Percentiles rank a stretch among this genome's conserved stretches.
Conservation (phyloP, 2,797 vertebrate genomes). For the Halcyon badia region DNA sequence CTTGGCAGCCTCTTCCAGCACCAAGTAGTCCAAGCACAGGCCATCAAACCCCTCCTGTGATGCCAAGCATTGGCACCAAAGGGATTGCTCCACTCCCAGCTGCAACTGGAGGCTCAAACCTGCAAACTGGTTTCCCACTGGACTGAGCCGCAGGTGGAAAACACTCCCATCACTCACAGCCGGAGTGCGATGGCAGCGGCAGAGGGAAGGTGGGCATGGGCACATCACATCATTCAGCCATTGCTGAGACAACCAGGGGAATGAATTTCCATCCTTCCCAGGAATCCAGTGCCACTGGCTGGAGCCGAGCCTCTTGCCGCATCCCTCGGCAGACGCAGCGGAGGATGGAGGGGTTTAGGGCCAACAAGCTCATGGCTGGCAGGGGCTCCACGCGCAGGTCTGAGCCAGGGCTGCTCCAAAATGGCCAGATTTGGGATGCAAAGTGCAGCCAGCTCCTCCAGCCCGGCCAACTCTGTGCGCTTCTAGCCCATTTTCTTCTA, state of each 20-base stretch:
- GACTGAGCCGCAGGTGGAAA: neutral
- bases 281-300: rapidly evolving
- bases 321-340: rapidly evolving
- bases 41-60: rapidly evolving
- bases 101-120: neutral
- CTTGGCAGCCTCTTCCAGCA: neutral
- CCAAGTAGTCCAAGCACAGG: rapidly evolving
- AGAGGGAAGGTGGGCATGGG: neutral
- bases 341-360: neutral
- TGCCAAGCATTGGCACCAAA: neutral
- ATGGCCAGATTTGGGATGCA: neutral
- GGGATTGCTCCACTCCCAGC: neutral
- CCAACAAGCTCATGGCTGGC: rapidly evolving
- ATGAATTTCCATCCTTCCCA: neutral
- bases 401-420: neutral
- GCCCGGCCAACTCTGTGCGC: rapidly evolving
- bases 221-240: neutral
- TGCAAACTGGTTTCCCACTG: neutral
- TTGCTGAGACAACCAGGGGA: neutral
- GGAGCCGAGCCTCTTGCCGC: neutral
- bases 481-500: neutral
- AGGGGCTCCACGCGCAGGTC: rapidly evolving
- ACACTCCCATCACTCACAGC: neutral
- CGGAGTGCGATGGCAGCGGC: rapidly evolving
- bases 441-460: neutral